A percentile compares a stretch with the other conserved stretches of the same genome.
phyloP scores from a whole-genome alignment of 2,797 vertebrate species.

The Eulemur coronatus region DNA sequence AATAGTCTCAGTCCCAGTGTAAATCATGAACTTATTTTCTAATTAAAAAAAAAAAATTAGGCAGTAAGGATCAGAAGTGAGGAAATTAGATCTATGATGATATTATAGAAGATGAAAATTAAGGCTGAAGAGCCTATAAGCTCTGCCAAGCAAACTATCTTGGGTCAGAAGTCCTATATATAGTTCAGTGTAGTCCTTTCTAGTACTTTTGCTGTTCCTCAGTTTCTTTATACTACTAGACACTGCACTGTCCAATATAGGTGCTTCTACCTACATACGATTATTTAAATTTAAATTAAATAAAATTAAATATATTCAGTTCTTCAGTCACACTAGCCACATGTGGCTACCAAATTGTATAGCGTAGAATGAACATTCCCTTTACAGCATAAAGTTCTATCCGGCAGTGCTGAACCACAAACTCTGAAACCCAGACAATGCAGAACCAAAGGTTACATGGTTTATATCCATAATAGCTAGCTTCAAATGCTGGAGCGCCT shows the following conservation, averaged over 20 bases:
- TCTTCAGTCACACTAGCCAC: not conserved
- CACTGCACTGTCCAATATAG: not conserved
- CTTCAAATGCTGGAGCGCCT: not conserved
- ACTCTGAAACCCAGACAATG: not conserved
- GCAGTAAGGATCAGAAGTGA: not conserved
- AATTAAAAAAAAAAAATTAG: not conserved
- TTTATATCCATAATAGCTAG: not conserved
- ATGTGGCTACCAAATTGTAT: not conserved
- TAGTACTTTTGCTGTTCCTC: not conserved
- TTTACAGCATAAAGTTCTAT: not conserved
- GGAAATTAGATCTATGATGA: not conserved
- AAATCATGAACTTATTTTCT: not conserved
- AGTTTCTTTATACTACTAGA: not conserved
- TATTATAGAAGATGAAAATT: not conserved
- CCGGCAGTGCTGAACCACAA: not conserved
- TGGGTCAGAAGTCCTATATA: not conserved
- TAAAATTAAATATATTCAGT: not conserved
- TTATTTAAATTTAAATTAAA: slow-evolving; percentile 4
- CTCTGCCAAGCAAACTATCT: not conserved
- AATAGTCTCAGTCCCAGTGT: not conserved
- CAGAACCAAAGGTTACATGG: not conserved
- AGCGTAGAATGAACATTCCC: not conserved
- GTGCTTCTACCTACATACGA: not conserved
- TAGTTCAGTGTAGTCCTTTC: not conserved
- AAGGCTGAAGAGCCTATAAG: not conserved